Conservation (phyloP, 2,113 vertebrate genomes). For the Oryzias javanicus region DNA sequence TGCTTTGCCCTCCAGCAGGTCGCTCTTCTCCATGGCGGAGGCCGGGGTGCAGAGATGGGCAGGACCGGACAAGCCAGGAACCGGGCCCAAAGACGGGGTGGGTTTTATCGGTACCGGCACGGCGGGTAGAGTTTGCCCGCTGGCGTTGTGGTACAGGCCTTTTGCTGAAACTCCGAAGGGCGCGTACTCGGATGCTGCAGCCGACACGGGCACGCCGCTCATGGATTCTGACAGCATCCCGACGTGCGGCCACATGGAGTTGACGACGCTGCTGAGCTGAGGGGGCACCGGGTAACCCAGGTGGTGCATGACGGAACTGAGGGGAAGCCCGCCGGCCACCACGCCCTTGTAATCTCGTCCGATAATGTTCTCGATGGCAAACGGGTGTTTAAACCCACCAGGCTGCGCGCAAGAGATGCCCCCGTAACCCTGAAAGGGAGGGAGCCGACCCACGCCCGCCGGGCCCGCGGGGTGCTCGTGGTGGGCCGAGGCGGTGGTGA, state of each 20-base stretch:
- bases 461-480: slow-evolving; percentile 70
- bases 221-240: slow-evolving; percentile 88
- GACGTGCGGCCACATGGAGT: slow-evolving; percentile 94
- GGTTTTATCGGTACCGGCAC: slow-evolving; percentile 95
- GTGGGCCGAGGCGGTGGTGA: slow-evolving; percentile 61
- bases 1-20: slow-evolving; percentile 77
- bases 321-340: slow-evolving; percentile 86
- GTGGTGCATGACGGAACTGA: slow-evolving; percentile 95
- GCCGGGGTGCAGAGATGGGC: slow-evolving; percentile 77
- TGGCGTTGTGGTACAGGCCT: slow-evolving; percentile 84
- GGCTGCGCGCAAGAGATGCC: slow-evolving; percentile 62
- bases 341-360: slow-evolving; percentile 94
- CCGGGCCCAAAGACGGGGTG: slow-evolving; percentile 81
- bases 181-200: slow-evolving; percentile 85
- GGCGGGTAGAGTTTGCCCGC: slow-evolving; percentile 85
- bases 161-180: slow-evolving; percentile 90
- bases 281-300: slow-evolving; percentile 90
- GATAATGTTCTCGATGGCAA: slow-evolving; percentile 92
- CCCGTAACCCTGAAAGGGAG: slow-evolving; percentile 83
- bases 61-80: slow-evolving; percentile 75
- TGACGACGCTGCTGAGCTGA: slow-evolving; percentile 87
- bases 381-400: slow-evolving; percentile 91
- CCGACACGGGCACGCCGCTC: slow-evolving; percentile 73
- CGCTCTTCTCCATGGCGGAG: slow-evolving; percentile 80
- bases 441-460: slow-evolving; percentile 80